Evolutionary conservation across 2,797 vertebrate species (phyloP).

Genomic region (Sebastes steindachneri): DNA sequence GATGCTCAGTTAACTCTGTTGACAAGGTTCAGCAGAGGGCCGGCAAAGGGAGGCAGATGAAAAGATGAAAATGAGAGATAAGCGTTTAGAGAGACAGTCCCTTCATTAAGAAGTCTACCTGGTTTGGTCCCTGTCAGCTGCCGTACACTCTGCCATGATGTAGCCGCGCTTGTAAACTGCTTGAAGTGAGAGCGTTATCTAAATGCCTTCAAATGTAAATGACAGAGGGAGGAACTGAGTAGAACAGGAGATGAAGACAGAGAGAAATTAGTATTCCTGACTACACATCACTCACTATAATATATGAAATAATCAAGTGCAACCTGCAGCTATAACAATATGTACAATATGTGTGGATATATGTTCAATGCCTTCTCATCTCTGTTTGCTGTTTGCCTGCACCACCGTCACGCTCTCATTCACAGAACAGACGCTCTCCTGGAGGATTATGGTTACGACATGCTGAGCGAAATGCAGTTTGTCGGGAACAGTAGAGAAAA

Average conservation of each 20-base stretch:
- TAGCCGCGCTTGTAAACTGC: conserved; percentile 9
- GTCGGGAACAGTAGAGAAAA: conserved; percentile 1
- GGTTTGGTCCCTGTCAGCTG: background rate
- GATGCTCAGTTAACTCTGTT: background rate
- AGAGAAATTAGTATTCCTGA: background rate
- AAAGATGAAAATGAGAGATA: background rate
- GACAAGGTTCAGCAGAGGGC: conserved; percentile 16
- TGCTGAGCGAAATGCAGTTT: conserved; percentile 29
- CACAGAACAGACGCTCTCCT: conserved; percentile 22
- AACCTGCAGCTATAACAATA: background rate
- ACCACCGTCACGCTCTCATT: background rate
- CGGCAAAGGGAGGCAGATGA: background rate
- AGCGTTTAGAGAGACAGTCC: background rate
- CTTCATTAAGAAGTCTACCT: conserved; percentile 1
- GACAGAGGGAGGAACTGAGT: background rate
- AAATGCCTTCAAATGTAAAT: conserved; percentile 36
- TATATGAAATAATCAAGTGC: background rate
- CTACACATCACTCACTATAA: background rate
- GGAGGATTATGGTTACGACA: conserved; percentile 21
- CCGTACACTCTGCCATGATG: background rate
- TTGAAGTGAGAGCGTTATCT: conserved; percentile 10
- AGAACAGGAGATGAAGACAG: background rate
- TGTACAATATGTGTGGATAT: background rate
- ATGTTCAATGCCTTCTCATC: background rate
- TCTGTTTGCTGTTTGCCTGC: background rate